Conservation (phyloP, 1,140 invertebrate species). For the Formica selysi region DNA sequence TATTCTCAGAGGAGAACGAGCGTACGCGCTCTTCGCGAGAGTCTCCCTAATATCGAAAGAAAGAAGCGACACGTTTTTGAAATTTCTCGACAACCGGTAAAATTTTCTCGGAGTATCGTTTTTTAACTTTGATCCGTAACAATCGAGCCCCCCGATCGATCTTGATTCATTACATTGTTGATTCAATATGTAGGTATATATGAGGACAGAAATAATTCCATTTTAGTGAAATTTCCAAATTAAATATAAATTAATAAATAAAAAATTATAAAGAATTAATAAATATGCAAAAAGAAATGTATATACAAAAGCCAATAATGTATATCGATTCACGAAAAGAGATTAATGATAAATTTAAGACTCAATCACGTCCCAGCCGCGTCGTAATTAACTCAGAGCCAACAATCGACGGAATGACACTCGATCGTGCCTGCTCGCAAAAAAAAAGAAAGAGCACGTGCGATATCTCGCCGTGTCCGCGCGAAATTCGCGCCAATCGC, state of each 20-base stretch:
- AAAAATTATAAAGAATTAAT: not conserved
- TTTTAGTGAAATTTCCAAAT: not conserved
- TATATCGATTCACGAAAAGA: not conserved
- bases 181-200: too few species aligned
- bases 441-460: not conserved
- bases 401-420: not conserved
- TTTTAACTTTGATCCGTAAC: too few species aligned
- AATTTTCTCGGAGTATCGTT: too few species aligned
- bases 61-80: not conserved
- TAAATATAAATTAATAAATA: not conserved
- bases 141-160: too few species aligned
- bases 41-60: not conserved
- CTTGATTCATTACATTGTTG: too few species aligned
- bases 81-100: too few species aligned
- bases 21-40: not conserved
- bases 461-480: slow-evolving; percentile 29
- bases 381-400: slow-evolving; percentile 14
- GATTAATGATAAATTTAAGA: slow-evolving; percentile 23
- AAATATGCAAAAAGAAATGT: too few species aligned
- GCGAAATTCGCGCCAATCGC: slow-evolving; percentile 50
- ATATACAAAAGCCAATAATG: not conserved
- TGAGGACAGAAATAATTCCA: too few species aligned
- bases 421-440: not conserved
- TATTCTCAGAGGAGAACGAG: slow-evolving; percentile 18
- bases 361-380: not conserved